Evolutionary conservation across 2,888 invertebrate species (phyloP).

Genomic region (Apomyelois bistriatella): DNA sequence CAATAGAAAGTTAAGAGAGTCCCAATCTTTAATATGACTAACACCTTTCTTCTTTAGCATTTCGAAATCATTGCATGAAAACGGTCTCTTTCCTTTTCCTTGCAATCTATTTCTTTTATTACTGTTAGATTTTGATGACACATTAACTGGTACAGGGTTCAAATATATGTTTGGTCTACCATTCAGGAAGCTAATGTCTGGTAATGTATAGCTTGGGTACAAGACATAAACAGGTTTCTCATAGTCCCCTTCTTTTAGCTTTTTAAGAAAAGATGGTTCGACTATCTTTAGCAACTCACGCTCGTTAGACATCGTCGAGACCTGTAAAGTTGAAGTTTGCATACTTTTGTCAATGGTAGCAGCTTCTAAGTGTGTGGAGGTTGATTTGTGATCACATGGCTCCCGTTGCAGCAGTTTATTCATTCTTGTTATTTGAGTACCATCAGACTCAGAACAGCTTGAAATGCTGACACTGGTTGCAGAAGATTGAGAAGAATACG

Average conservation of each 20-base stretch:
- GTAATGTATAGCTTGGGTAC: slow-evolving; percentile 94
- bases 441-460: slow-evolving; percentile 77
- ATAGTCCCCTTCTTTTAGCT: slow-evolving; percentile 82
- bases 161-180: slow-evolving; percentile 84
- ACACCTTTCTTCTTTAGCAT: slow-evolving; percentile 89
- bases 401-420: slow-evolving; percentile 62
- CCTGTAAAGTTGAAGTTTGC: slow-evolving; percentile 82
- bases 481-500: slow-evolving; percentile 72
- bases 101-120: slow-evolving; percentile 57
- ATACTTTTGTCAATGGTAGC: slow-evolving; percentile 86
- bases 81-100: slow-evolving; percentile 81
- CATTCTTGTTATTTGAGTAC: slow-evolving; percentile 73
- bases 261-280: slow-evolving; percentile 85
- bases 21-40: slow-evolving; percentile 95
- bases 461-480: slow-evolving; percentile 76
- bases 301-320: slow-evolving; percentile 55
- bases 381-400: slow-evolving; percentile 64
- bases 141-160: slow-evolving; percentile 83
- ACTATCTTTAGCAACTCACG: slow-evolving; percentile 81
- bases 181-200: slow-evolving; percentile 91
- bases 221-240: slow-evolving; percentile 92
- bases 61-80: slow-evolving; percentile 91
- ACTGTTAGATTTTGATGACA: slow-evolving; percentile 61
- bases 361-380: slow-evolving; percentile 74
- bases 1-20: slow-evolving; percentile 92